Evolutionary conservation across 2,888 invertebrate species (phyloP).

Genomic region (Apodemia zela): DNA sequence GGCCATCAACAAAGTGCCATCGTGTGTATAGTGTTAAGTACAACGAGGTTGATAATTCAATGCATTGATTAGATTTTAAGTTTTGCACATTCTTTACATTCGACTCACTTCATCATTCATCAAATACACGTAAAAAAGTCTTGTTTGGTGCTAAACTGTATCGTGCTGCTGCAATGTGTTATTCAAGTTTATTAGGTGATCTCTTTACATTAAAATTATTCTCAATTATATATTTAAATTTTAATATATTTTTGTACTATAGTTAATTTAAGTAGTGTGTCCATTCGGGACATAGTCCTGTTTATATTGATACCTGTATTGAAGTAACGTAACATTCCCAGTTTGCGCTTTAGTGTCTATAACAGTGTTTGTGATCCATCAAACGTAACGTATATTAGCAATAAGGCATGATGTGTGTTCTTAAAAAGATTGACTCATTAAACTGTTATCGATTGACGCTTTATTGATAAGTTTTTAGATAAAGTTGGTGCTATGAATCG

Average conservation of each 20-base stretch:
- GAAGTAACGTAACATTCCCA: constrained; percentile 74
- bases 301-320: constrained; percentile 76
- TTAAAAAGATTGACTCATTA: constrained; percentile 42
- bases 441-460: constrained; percentile 51
- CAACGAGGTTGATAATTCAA: constrained; percentile 53
- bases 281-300: constrained; percentile 48
- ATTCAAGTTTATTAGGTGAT: constrained; percentile 61
- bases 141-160: constrained; percentile 50
- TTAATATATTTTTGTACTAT: constrained; percentile 66
- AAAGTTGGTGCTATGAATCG: constrained; percentile 39
- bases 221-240: constrained; percentile 54
- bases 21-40: constrained; percentile 72
- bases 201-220: constrained; percentile 67
- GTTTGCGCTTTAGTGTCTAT: constrained; percentile 72
- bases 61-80: constrained; percentile 58
- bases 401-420: constrained; percentile 76
- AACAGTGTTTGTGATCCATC: constrained; percentile 78
- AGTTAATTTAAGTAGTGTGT: constrained; percentile 48
- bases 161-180: constrained; percentile 63
- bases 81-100: constrained; percentile 35
- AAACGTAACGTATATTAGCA: constrained; percentile 62
- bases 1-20: constrained; percentile 79
- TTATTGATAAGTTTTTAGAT: constrained; percentile 40
- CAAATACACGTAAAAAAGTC: constrained; percentile 18
- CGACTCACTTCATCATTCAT: constrained; percentile 23